phyloP scores from a whole-genome alignment of 2,113 vertebrate genomes.

The Salvelinus namaycush region DNA sequence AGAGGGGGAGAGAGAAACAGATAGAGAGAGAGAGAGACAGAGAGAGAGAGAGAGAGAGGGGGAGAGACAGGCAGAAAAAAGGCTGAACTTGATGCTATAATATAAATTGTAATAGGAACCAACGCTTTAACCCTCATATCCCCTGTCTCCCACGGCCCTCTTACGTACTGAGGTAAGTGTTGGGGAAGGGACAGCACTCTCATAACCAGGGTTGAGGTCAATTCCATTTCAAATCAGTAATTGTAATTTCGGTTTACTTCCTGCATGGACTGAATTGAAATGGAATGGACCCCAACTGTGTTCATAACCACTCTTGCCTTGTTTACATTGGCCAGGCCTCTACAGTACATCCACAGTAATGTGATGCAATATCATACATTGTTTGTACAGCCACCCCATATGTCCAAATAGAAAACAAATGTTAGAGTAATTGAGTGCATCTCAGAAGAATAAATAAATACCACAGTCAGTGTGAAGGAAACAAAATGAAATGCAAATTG shows the following conservation, averaged over 20 bases:
- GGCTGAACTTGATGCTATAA: background rate
- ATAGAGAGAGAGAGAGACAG: slow-evolving; percentile 16
- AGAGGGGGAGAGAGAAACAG: slow-evolving; percentile 16
- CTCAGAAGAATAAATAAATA: background rate
- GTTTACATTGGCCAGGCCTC: no score
- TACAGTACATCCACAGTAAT: no score
- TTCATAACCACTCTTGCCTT: no score
- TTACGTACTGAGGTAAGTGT: slow-evolving; percentile 35
- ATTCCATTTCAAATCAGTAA: no score
- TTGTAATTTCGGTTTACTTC: no score
- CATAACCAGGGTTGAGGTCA: background rate
- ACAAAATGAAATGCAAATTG: background rate
- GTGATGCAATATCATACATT: background rate
- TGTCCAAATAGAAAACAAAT: background rate
- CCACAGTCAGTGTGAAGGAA: background rate
- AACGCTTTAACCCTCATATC: background rate
- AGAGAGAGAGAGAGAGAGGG: background rate
- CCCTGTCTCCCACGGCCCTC: no score
- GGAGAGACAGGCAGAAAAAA: background rate
- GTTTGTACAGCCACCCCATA: background rate
- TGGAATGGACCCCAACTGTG: no score
- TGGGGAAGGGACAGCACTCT: background rate
- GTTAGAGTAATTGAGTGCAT: background rate
- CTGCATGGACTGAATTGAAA: no score
- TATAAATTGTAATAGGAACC: background rate